phyloP scores from a whole-genome alignment of 2,797 vertebrate genomes.

The Rhinophrynus dorsalis region DNA sequence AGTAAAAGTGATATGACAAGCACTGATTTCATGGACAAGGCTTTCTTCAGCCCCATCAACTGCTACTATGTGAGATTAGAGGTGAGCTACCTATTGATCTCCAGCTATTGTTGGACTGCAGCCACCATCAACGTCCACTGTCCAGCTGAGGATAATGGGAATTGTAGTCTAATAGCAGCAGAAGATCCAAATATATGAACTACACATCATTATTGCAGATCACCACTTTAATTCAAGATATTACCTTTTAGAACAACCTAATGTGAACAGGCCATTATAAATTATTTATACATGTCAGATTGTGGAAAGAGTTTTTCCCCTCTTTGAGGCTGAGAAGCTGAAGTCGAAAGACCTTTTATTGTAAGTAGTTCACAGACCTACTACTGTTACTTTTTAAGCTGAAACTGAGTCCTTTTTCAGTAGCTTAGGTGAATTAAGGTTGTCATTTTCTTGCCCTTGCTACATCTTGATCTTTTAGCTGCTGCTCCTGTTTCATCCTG shows the following conservation, averaged over 20 bases:
- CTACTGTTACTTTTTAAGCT: slow-evolving; percentile 36
- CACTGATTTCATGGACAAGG: too few species aligned
- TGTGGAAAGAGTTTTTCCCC: slow-evolving; percentile 1
- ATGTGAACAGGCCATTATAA: background rate
- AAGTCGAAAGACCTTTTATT: slow-evolving; percentile 33
- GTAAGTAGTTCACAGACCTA: slow-evolving; percentile 45
- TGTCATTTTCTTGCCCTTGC: slow-evolving; percentile 35
- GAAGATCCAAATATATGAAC: too few species aligned
- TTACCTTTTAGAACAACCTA: background rate
- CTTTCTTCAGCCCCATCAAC: too few species aligned
- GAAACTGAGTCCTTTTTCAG: slow-evolving; percentile 36
- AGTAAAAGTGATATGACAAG: too few species aligned
- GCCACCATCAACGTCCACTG: too few species aligned
- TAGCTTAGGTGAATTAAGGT: slow-evolving; percentile 45
- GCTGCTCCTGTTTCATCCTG: slow-evolving; percentile 21
- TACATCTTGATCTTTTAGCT: slow-evolving; percentile 27
- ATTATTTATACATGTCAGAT: slow-evolving; percentile 42
- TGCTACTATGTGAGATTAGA: too few species aligned
- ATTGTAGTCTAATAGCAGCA: too few species aligned
- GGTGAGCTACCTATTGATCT: too few species aligned
- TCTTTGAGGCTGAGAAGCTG: slow-evolving; percentile 35
- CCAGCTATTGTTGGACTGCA: too few species aligned
- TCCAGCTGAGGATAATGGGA: too few species aligned
- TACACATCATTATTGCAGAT: too few species aligned
- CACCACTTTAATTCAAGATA: background rate